Evolutionary conservation across 64 coral and sea anemone species (phyloP), one percentile per base, ranked within the genome.

Genomic region (Actinia tenebrosa): DNA sequence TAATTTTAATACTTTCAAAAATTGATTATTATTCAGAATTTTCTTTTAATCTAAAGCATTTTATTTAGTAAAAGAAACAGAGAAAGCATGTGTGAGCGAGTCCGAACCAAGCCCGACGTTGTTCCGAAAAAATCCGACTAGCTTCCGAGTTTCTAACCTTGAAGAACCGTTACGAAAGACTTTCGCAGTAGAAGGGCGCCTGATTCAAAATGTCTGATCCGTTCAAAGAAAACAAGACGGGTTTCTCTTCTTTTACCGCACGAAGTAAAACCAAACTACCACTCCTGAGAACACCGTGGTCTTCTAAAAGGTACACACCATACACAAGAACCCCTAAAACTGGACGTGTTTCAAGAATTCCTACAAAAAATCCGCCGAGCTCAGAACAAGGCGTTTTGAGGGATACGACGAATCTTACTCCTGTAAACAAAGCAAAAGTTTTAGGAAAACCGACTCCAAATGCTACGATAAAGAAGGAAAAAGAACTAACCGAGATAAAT

Each of bases 301-400:
- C 91, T 18, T 92, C 78, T 54, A 88, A 90, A 78, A 83, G 90
- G 54, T 89, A 89, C 52, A 95, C 90, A 20, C 94, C 94, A 23
- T 95, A 95, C 84, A 60, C 80, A 26, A 95, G 62, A 82, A 89
- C 94, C 7, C 87, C 90, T 53, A 92, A 88, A 92, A 89, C 93
- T 52, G 93, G 87, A 63, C 78, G 56, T 22, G 68, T 89, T 80
- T 87, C 87, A 45, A 87, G 94, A 82, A 80, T 79, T 52, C 62
- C 53, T 20, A 56, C 79, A 53, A 83, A 88, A 82, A 50, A 60
- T 89, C 9, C 44, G 55, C 53, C 84, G 3, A 80, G 86, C 26
- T 81, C 80, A 8, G 78, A 83, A 63, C 44, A 69, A 59, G 10
- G 2, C 8, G 78, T 81, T 50, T 77, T 79, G 79, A 42, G 60